Percentiles rank a stretch among this genome's conserved stretches.
Evolutionary conservation across 1,140 invertebrate genomes (phyloP).

Genomic region (Zeugodacus cucurbitae): DNA sequence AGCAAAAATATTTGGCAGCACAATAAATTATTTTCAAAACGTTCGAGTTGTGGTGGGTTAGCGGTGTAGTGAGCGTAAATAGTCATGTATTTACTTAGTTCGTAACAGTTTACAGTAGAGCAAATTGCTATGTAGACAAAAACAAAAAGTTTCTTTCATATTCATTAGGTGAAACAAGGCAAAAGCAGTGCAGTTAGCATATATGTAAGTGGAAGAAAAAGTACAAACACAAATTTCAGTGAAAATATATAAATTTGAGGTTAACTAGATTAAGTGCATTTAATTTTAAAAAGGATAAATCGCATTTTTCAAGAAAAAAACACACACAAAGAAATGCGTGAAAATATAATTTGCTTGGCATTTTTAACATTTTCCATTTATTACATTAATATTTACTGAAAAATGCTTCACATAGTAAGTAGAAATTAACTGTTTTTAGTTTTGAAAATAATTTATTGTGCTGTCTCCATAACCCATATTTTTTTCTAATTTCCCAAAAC

Average conservation of each 20-base stretch:
- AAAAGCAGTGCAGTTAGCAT: constrained; percentile 9
- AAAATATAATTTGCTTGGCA: constrained; percentile 43
- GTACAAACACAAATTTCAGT: constrained; percentile 17
- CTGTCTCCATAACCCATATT: constrained; percentile 10
- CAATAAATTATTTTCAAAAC: constrained; percentile 45
- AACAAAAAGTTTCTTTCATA: neutral
- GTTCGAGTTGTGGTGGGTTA: neutral
- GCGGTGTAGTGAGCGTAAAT: neutral
- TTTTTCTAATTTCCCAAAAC: neutral
- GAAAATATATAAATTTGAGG: neutral
- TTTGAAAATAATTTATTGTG: constrained; percentile 45
- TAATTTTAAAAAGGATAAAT: neutral
- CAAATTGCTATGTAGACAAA: neutral
- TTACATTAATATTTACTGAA: neutral
- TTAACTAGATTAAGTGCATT: neutral
- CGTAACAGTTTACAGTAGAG: neutral
- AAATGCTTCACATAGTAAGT: neutral
- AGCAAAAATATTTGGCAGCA: constrained; percentile 39
- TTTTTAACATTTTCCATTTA: constrained; percentile 44
- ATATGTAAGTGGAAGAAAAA: neutral
- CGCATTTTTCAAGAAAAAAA: neutral
- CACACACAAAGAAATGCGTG: neutral
- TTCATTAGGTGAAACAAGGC: neutral
- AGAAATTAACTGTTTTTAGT: neutral
- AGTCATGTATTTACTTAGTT: neutral